Percentiles rank a stretch among this genome's conserved stretches.
These are phyloP conservation scores for Lepisosteus osseus DNA, from an alignment of 2,113 vertebrate genomes.

Conservation along the genomic window DNA sequence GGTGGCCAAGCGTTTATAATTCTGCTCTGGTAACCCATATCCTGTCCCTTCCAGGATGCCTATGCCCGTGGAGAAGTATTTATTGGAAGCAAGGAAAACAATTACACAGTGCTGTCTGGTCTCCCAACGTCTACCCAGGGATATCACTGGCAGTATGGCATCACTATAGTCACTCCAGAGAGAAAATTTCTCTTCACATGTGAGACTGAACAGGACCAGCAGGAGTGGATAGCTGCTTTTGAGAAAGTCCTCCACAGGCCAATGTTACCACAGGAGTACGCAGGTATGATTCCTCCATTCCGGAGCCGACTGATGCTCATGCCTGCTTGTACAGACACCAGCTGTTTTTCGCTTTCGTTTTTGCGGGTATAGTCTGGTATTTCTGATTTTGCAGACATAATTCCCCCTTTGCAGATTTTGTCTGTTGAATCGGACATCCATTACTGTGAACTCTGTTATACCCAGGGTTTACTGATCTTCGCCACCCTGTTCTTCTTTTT, in stretches of 20 bases:
- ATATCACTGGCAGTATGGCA: constrained; percentile 87
- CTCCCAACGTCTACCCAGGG: constrained; percentile 83
- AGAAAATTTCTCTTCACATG: constrained; percentile 93
- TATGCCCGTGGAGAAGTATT: constrained; percentile 94
- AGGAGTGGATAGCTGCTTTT: constrained; percentile 86
- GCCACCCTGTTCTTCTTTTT: constrained; percentile 29
- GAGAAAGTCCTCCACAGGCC: constrained; percentile 89
- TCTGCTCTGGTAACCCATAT: background rate
- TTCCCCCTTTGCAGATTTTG: background rate
- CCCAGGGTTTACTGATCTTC: background rate
- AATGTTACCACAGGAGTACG: constrained; percentile 96
- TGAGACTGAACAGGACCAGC: constrained; percentile 82
- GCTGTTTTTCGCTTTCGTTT: too few species aligned
- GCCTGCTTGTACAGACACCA: background rate
- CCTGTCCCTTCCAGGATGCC: constrained; percentile 72
- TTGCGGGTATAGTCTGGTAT: background rate
- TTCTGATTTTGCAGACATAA: background rate
- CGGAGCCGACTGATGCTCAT: too few species aligned
- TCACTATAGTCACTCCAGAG: constrained; percentile 92
- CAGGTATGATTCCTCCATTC: constrained; percentile 64
- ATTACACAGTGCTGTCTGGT: constrained; percentile 84
- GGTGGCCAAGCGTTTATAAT: too few species aligned
- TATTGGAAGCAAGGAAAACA: constrained; percentile 93
- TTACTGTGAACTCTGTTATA: background rate
- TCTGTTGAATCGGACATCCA: background rate